phyloP scores from a whole-genome alignment of 2,888 invertebrate species.

The Diloba caeruleocephala region DNA sequence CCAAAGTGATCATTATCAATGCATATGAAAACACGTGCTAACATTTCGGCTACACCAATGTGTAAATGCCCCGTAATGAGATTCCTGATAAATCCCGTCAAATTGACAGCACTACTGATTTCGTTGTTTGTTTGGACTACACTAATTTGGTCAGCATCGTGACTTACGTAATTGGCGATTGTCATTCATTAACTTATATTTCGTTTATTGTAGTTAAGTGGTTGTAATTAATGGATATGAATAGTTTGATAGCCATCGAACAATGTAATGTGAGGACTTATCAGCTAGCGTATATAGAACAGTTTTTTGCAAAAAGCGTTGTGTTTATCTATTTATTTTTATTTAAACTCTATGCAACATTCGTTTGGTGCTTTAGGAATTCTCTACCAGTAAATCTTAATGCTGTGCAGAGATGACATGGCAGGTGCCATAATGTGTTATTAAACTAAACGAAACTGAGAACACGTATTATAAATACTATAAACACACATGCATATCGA shows the following conservation, averaged over 20 bases:
- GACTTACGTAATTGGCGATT: conserved; percentile 30
- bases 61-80: conserved; percentile 58
- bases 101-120: conserved; percentile 61
- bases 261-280: not conserved
- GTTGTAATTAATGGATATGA: conserved; percentile 4
- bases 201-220: conserved; percentile 13
- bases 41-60: conserved; percentile 23
- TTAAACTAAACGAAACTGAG: no score
- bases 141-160: conserved; percentile 40
- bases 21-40: conserved; percentile 24
- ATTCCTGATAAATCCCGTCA: conserved; percentile 60
- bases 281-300: no score
- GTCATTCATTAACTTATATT: conserved; percentile 25
- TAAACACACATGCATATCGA: no score
- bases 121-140: conserved; percentile 35
- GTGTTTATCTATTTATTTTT: no score
- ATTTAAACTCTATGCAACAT: no score
- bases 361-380: no score
- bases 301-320: no score
- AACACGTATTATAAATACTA: no score
- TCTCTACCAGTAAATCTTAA: no score
- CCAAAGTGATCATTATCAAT: not conserved
- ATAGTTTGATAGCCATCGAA: no score
- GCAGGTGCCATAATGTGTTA: no score
- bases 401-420: no score